Evolutionary conservation across 1,140 invertebrate species (phyloP), one percentile per base, ranked within the genome.

Genomic region (Arctopsyche grandis): DNA sequence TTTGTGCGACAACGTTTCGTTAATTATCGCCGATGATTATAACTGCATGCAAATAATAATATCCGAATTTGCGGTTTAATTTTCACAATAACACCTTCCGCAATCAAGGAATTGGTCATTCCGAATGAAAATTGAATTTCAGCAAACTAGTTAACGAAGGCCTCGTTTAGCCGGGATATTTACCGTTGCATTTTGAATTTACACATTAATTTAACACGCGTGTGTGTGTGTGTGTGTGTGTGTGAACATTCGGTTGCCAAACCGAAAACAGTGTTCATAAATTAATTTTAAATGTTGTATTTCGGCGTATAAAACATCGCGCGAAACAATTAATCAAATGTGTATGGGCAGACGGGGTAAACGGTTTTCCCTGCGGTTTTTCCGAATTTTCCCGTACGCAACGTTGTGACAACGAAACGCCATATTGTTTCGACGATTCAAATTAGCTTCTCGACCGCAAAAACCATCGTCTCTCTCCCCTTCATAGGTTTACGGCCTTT

Each of bases 351-450:
- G 10, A 16, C 48, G 10, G 22, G 24, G 24, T 22, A 66, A 22
- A 66, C 19, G 21, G 63, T 19, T 22, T 66, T 26, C 21, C 63
- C 63, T 66, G 63, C 22, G 63, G 63, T 66, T 66, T 66, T 66
- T 66, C 63, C 63, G 63, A 26, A 63, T 63, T 63, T 63, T 63
- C 58, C 58, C 58, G 58, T 22, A 66, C 21, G 21, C 21, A 66
- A 29, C 63, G 63, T 14, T 66, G 63, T 66, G 22, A 66, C 63
- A 66, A 66, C 63, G 63, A 29, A 66, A 24, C 63, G 21, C 63
- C 63, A 66, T 66, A 66, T 66, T 66, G 63, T 66, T 66, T 66
- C 63, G 63, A 66, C 63, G 63, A 66, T 66, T 66, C 63, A 66
- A 66, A 66, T 66, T 66, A 66, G 63, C 63, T 66, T 66, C 63